Conservation (phyloP, 2,888 invertebrate genomes). For the Thecophora atra region DNA sequence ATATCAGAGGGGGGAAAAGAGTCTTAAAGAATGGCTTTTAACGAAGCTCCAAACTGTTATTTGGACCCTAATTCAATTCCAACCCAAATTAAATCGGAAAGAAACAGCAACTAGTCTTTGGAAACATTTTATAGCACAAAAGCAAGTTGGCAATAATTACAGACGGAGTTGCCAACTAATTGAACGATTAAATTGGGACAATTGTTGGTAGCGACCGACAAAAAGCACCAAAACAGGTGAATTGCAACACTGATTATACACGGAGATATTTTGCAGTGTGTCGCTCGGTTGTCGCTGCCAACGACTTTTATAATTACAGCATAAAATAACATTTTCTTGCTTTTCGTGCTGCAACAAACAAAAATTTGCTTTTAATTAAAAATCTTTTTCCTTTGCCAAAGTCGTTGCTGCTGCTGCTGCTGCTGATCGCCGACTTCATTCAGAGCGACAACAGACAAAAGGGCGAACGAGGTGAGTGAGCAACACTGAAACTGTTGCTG, state of each 20-base stretch:
- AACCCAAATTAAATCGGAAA: too few species aligned
- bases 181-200: constrained; percentile 44
- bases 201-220: constrained; percentile 33
- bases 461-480: background rate
- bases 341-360: constrained; percentile 31
- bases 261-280: background rate
- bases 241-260: constrained; percentile 19
- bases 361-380: constrained; percentile 43
- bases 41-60: too few species aligned
- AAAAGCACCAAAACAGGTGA: constrained; percentile 11
- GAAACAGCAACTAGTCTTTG: background rate
- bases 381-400: constrained; percentile 28
- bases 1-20: background rate
- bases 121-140: constrained; percentile 14
- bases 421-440: constrained; percentile 8
- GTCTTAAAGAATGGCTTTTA: background rate
- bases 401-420: constrained; percentile 1
- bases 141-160: constrained; percentile 30
- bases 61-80: too few species aligned
- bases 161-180: constrained; percentile 36
- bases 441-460: background rate
- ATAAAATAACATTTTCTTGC: constrained; percentile 39
- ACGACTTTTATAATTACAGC: constrained; percentile 39
- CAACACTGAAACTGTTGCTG: background rate
- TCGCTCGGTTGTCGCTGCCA: constrained; percentile 33